phyloP scores from a whole-genome alignment of 2,888 invertebrate genomes.

The Imbricaverruca yamaguchii region DNA sequence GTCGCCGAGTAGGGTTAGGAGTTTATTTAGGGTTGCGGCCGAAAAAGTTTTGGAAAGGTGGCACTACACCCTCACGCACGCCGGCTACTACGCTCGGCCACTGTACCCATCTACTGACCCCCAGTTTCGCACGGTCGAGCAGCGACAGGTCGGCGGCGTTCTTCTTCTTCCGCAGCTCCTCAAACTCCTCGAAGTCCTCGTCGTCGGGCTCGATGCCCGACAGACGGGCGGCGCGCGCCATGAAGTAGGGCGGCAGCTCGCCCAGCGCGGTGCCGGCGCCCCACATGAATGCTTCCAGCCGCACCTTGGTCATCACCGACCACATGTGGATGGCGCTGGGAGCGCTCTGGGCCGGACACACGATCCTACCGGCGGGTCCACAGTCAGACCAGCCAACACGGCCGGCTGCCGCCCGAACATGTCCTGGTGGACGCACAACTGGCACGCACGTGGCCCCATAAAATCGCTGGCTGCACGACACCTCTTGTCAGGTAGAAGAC shows the following conservation, averaged over 20 bases:
- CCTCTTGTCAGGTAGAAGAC: too few species aligned
- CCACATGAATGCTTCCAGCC: slow-evolving; percentile 96
- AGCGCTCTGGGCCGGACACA: slow-evolving; percentile 72
- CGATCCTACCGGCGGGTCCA: slow-evolving; percentile 54
- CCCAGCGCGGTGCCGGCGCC: slow-evolving; percentile 96
- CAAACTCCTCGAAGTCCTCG: slow-evolving; percentile 66
- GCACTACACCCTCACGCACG: too few species aligned
- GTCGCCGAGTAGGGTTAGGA: too few species aligned
- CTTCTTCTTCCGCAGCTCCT: slow-evolving; percentile 49
- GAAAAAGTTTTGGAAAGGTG: too few species aligned
- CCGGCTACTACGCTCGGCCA: too few species aligned
- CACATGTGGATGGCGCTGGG: slow-evolving; percentile 65
- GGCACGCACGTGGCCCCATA: too few species aligned
- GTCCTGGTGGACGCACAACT: too few species aligned
- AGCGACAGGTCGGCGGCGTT: slow-evolving; percentile 31
- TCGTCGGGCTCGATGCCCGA: slow-evolving; percentile 49
- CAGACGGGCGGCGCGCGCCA: slow-evolving; percentile 79
- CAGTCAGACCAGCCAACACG: background rate
- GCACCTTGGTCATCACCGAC: slow-evolving; percentile 83
- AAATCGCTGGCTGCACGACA: too few species aligned
- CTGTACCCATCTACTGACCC: slow-evolving; percentile 46
- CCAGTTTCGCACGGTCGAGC: slow-evolving; percentile 69
- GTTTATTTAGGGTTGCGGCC: too few species aligned
- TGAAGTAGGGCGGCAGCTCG: slow-evolving; percentile 97
- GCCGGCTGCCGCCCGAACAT: too few species aligned